These are phyloP conservation scores for Atta texana DNA, from an alignment of 1,140 invertebrate species.

Conservation along the genomic window DNA sequence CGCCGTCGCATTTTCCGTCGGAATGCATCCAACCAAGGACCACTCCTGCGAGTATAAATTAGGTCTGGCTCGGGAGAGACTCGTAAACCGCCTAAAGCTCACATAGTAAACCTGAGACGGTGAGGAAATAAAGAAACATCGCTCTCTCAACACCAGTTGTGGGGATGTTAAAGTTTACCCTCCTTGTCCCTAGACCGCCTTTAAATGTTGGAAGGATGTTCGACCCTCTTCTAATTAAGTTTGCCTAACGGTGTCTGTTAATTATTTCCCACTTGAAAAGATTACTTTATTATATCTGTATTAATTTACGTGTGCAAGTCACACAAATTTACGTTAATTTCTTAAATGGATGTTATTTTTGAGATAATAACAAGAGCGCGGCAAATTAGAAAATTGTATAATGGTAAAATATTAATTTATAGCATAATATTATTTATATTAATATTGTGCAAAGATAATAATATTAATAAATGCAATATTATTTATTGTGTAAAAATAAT, in stretches of 20 bases:
- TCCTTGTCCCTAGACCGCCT: not conserved
- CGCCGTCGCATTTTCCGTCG: slow-evolving; percentile 10
- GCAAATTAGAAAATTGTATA: slow-evolving; percentile 11
- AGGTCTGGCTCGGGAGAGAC: slow-evolving; percentile 37
- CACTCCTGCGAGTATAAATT: slow-evolving; percentile 46
- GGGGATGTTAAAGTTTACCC: not conserved
- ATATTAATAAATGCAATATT: not conserved
- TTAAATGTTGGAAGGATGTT: not conserved
- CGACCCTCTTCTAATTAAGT: slow-evolving; percentile 6
- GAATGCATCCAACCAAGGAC: slow-evolving; percentile 2
- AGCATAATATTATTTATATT: not conserved
- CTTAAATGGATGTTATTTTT: slow-evolving; percentile 2
- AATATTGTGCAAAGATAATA: not conserved
- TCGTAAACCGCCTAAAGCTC: slow-evolving; percentile 39
- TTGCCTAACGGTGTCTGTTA: not conserved
- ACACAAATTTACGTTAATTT: slow-evolving; percentile 13
- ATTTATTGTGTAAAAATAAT: not conserved
- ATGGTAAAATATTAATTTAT: not conserved
- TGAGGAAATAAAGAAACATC: slow-evolving; percentile 54
- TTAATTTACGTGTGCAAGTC: slow-evolving; percentile 6
- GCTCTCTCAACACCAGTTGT: not conserved
- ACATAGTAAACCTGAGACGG: slow-evolving; percentile 30
- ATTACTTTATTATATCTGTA: not conserved
- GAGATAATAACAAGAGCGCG: not conserved
- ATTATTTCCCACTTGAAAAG: slow-evolving; percentile 24